These are phyloP conservation scores for Apamea anceps DNA, from an alignment of 2,888 invertebrate genomes.

Conservation along the genomic window DNA sequence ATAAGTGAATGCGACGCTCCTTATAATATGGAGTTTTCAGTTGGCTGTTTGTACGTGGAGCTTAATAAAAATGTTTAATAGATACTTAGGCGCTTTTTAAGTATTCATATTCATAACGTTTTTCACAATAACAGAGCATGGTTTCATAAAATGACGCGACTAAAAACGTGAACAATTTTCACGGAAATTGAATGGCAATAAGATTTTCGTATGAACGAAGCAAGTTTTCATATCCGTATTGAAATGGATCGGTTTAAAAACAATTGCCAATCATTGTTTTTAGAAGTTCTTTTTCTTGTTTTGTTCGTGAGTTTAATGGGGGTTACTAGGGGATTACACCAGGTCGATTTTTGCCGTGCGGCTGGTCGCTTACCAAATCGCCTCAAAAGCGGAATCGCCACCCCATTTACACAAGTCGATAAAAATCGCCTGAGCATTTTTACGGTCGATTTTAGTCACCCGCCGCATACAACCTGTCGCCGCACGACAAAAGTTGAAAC, in stretches of 20 bases:
- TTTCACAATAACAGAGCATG: not conserved
- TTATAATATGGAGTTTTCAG: constrained; percentile 23
- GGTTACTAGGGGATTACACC: not conserved
- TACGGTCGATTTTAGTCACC: not conserved
- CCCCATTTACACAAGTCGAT: not conserved
- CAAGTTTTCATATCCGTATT: constrained; percentile 13
- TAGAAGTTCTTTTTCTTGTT: not conserved
- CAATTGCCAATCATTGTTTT: constrained; percentile 13
- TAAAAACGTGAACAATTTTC: not conserved
- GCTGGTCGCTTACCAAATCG: not conserved
- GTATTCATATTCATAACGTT: not conserved
- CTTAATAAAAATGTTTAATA: constrained; percentile 22
- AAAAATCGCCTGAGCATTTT: not conserved
- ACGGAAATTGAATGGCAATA: not conserved
- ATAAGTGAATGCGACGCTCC: constrained; percentile 55
- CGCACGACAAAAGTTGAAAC: not conserved
- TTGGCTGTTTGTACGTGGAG: constrained; percentile 1
- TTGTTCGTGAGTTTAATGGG: not conserved
- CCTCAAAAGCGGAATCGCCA: not conserved
- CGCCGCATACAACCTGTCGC: not conserved
- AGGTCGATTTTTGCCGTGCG: not conserved
- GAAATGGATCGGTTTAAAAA: constrained; percentile 19
- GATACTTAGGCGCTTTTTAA: not conserved
- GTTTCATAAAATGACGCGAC: not conserved
- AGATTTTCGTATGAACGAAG: not conserved